Conservation (phyloP, 2,113 vertebrate species). For the Uropsilus gracilis region DNA sequence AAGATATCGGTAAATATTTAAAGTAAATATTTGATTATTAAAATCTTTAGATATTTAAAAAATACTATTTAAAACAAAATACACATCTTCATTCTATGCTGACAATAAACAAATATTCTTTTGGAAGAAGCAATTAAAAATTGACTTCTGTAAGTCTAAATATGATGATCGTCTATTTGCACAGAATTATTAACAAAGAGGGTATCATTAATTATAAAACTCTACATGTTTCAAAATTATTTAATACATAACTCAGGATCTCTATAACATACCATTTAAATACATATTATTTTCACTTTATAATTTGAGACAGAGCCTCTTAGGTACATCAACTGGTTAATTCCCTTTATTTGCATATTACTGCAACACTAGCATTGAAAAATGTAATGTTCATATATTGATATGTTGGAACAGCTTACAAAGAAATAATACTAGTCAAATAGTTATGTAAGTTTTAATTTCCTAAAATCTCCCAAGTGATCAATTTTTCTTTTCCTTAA, state of each 20-base stretch:
- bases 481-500: slow-evolving; percentile 57
- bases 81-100: slow-evolving; percentile 7
- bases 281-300: neutral
- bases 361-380: neutral
- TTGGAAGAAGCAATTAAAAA: slow-evolving; percentile 17
- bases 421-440: slow-evolving; percentile 59
- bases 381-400: slow-evolving; percentile 25
- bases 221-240: neutral
- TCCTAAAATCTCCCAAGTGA: slow-evolving; percentile 66
- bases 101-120: neutral
- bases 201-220: neutral
- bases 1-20: neutral
- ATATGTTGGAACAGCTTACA: slow-evolving; percentile 53
- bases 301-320: neutral
- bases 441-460: slow-evolving; percentile 64
- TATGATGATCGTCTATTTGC: neutral
- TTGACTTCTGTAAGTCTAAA: neutral
- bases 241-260: neutral
- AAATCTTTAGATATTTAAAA: too few relatives aligned
- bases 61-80: too few relatives aligned
- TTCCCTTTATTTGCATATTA: neutral
- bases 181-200: neutral
- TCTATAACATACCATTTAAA: neutral
- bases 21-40: too few relatives aligned
- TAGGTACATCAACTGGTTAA: neutral